Evolutionary conservation across 2,888 invertebrate genomes (phyloP).

Genomic region (Drosophila mimetica): DNA sequence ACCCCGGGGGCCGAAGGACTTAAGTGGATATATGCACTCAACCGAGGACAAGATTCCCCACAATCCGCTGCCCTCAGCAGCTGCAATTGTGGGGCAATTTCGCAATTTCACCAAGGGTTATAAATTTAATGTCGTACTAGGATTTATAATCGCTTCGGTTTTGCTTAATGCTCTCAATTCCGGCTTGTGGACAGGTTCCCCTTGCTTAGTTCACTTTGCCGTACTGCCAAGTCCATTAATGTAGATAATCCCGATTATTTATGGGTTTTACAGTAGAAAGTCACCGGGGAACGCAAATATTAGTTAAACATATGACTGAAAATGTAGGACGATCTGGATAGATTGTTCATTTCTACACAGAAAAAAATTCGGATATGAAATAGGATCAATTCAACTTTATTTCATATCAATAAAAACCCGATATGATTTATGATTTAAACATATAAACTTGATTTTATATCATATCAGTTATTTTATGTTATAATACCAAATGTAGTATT

Average conservation of each 20-base stretch:
- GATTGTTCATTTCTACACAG: too few relatives aligned
- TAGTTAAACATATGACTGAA: background rate
- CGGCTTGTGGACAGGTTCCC: background rate
- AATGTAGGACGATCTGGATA: too few relatives aligned
- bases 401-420: too few relatives aligned
- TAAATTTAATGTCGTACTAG: conserved; percentile 34
- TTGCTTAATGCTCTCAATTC: conserved; percentile 19
- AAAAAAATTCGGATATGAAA: too few relatives aligned
- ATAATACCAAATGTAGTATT: too few relatives aligned
- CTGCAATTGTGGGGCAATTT: conserved; percentile 37
- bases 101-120: conserved; percentile 32
- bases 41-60: conserved; percentile 30
- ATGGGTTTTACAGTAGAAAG: background rate
- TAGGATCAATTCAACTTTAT: too few relatives aligned
- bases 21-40: conserved; percentile 37
- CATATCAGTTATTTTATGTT: too few relatives aligned
- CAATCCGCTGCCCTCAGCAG: conserved; percentile 15
- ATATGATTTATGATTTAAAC: too few relatives aligned
- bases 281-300: background rate
- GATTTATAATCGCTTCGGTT: conserved; percentile 42
- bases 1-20: conserved; percentile 33
- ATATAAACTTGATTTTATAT: too few relatives aligned
- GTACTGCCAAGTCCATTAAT: conserved; percentile 26
- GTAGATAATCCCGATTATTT: conserved; percentile 27
- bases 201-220: conserved; percentile 3